A percentile compares a stretch with the other conserved stretches of the same genome.
phyloP scores from a whole-genome alignment of 2,888 invertebrate species.

The Drosophila yooni region DNA sequence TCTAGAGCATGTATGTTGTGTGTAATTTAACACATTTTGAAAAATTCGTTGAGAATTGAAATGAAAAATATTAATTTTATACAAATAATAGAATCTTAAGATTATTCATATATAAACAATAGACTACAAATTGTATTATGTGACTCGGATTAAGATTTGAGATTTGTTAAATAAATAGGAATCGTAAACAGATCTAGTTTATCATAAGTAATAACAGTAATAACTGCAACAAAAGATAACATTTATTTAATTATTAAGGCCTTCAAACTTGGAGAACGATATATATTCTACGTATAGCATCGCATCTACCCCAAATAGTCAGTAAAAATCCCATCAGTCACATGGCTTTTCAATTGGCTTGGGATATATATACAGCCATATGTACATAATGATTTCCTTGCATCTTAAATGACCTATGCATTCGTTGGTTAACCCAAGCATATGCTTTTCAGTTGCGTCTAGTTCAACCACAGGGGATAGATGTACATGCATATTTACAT shows the following conservation, averaged over 20 bases:
- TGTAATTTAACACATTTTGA: not conserved
- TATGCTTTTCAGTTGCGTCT: not conserved
- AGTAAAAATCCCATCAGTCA: not conserved
- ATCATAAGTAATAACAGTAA: not conserved
- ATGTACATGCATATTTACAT: not conserved
- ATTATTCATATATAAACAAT: not conserved
- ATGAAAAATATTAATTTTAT: not conserved
- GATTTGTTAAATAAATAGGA: not conserved
- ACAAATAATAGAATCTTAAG: not conserved
- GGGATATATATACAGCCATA: not conserved
- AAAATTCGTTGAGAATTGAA: not conserved
- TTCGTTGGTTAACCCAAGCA: slow-evolving; percentile 7
- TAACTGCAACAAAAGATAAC: not conserved
- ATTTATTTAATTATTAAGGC: not conserved
- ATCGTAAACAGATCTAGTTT: not conserved
- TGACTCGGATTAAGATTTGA: not conserved
- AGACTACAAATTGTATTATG: not conserved
- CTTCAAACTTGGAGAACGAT: not conserved
- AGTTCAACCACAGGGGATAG: slow-evolving; percentile 2
- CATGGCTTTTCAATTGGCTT: not conserved
- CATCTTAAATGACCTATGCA: slow-evolving; percentile 5
- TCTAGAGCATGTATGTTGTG: not conserved
- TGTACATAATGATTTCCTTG: not conserved
- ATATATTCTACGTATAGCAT: not conserved
- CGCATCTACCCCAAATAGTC: not conserved